phyloP scores from a whole-genome alignment of 2,888 invertebrate species.

The Lasius platythorax region DNA sequence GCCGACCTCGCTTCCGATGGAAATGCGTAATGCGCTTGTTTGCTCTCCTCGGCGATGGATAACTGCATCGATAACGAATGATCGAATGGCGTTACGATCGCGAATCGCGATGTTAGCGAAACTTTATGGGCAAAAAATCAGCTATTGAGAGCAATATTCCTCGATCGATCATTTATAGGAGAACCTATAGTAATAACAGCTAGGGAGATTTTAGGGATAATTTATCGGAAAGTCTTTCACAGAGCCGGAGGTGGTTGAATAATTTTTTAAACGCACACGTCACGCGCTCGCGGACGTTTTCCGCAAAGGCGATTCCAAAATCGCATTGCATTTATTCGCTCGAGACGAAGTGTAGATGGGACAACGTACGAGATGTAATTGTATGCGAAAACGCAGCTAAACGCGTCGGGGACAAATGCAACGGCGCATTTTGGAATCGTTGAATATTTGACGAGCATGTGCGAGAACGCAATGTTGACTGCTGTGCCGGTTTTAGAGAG shows the following conservation, averaged over 20 bases:
- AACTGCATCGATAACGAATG: conserved; percentile 1
- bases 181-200: neutral
- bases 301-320: conserved; percentile 7
- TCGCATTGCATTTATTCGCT: conserved; percentile 4
- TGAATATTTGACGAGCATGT: conserved; percentile 33
- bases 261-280: neutral
- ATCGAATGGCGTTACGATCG: conserved; percentile 25
- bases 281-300: neutral
- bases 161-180: neutral
- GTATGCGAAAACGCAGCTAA: conserved; percentile 19
- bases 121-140: neutral
- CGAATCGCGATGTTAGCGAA: conserved; percentile 10
- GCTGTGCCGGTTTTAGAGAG: neutral
- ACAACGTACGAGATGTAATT: neutral
- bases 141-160: neutral
- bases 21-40: conserved; percentile 38
- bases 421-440: conserved; percentile 15
- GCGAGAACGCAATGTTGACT: conserved; percentile 1
- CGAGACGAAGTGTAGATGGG: neutral
- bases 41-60: conserved; percentile 21
- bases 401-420: conserved; percentile 1
- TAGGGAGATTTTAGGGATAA: conserved; percentile 16
- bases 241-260: neutral
- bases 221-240: neutral
- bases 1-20: neutral